Base-by-base conservation (phyloP, 2,888 invertebrate species). In the Myathropa florea region DNA sequence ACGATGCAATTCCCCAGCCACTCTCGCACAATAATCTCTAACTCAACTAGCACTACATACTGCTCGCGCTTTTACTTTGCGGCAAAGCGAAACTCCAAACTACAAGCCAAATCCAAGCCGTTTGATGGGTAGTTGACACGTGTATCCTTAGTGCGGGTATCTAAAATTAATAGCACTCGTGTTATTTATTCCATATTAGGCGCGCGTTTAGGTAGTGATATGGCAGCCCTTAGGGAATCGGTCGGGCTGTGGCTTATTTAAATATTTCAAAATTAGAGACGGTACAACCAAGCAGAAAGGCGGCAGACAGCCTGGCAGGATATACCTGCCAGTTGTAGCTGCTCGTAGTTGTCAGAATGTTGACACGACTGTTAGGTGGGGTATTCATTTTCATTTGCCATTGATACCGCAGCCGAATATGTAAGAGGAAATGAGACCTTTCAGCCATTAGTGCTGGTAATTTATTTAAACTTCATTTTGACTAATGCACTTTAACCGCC, bases 381-480 rank as follows among this genome's bases (percentile, higher is more conserved):
- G 59, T 59, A 63, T 55, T 55, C 59, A n/a, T 59, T 55, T 68
- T 21, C 28, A 55, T 26, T 64, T 72, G 64, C 72, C 82, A 86
- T 86, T 86, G 86, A 86, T 78, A 55, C 59, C 63, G 55, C 67
- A 77, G 81, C 76, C 72, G 72, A 85, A 85, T 82, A 59, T 77
- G 85, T 82, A 24, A 85, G 71, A 83, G 86, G 86, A 86, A 86
- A 86, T 75, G 86, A 75, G 70, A 83, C 78, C 86, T 71, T 83
- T 83, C 78, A 82, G 78, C 86, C 86, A 86, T 86, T 86, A 86
- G 86, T 65, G 86, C 73, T 86, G 78, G 86, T 86, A 82, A 86
- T 86, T 86, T 86, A 86, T 86, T 86, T 86, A 86, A 83, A 86
- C 86, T 83, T 83, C 75, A 75, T 79, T 86, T 79, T 86, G 86